These are phyloP conservation scores for Rhincodon typus DNA, from an alignment of 2,797 vertebrate species.

Conservation along the genomic window DNA sequence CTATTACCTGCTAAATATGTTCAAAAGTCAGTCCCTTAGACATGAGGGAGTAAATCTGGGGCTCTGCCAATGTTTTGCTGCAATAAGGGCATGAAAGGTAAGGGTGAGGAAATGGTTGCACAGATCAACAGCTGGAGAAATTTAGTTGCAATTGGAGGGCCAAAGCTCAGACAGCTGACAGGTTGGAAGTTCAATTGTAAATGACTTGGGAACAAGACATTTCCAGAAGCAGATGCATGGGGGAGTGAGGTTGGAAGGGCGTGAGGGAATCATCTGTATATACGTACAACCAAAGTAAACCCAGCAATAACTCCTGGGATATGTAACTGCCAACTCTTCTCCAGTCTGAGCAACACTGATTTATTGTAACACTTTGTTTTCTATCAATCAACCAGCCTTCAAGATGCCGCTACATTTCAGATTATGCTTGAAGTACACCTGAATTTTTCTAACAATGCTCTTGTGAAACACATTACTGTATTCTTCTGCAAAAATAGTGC, in stretches of 20 bases:
- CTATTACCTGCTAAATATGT: too few species aligned
- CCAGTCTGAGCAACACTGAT: neutral
- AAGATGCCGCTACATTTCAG: neutral
- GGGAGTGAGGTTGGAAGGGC: neutral
- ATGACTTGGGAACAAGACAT: constrained; percentile 12
- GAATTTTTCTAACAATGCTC: neutral
- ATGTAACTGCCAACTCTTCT: neutral
- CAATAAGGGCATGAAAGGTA: neutral
- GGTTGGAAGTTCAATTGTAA: constrained; percentile 6
- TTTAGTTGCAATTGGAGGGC: neutral
- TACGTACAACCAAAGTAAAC: neutral
- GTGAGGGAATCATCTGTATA: neutral
- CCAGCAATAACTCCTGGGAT: constrained; percentile 19
- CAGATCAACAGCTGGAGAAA: constrained; percentile 5
- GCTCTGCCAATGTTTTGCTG: neutral
- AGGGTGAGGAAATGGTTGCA: neutral
- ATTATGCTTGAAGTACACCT: neutral
- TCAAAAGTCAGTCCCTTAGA: neutral
- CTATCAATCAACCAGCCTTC: neutral
- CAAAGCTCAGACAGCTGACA: neutral
- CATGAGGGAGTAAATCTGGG: neutral
- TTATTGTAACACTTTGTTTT: neutral
- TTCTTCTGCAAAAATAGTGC: neutral
- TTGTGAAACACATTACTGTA: too few species aligned
- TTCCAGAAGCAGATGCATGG: constrained; percentile 2